phyloP scores from a whole-genome alignment of 2,797 vertebrate species.

The Chrosomus eos region DNA sequence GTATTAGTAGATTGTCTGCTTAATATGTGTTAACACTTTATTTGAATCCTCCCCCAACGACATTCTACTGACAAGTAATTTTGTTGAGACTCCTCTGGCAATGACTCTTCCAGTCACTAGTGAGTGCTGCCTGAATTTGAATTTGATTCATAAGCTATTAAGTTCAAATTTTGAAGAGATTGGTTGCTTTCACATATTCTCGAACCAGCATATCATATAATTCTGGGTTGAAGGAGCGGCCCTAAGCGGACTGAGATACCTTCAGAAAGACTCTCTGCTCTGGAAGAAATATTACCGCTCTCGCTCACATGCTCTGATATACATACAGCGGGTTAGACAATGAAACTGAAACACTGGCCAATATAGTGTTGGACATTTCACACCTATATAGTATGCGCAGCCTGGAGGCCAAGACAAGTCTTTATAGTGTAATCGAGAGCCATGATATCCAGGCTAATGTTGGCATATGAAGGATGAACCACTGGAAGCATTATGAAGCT shows the following conservation, averaged over 20 bases:
- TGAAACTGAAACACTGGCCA: neutral
- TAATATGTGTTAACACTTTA: too few species aligned
- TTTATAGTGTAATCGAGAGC: neutral
- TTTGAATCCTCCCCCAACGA: too few species aligned
- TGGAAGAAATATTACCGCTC: too few species aligned
- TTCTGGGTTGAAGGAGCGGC: neutral
- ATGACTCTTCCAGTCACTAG: neutral
- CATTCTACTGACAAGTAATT: neutral
- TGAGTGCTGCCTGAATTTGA: neutral
- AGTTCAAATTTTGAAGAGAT: neutral
- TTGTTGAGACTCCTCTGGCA: neutral
- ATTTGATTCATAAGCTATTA: neutral
- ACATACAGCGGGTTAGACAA: neutral
- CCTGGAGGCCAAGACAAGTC: neutral
- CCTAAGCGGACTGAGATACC: too few species aligned
- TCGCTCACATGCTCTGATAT: too few species aligned
- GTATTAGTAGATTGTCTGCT: neutral
- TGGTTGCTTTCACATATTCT: neutral
- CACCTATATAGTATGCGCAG: neutral
- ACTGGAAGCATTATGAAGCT: too few species aligned
- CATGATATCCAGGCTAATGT: neutral
- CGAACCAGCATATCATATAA: neutral
- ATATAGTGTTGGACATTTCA: neutral
- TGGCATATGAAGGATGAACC: too few species aligned
- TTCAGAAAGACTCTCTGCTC: too few species aligned